A percentile compares a stretch with the other conserved stretches of the same genome.
These are phyloP conservation scores for Orientallactaga bullata DNA, from an alignment of 2,113 vertebrate genomes.

Conservation along the genomic window DNA sequence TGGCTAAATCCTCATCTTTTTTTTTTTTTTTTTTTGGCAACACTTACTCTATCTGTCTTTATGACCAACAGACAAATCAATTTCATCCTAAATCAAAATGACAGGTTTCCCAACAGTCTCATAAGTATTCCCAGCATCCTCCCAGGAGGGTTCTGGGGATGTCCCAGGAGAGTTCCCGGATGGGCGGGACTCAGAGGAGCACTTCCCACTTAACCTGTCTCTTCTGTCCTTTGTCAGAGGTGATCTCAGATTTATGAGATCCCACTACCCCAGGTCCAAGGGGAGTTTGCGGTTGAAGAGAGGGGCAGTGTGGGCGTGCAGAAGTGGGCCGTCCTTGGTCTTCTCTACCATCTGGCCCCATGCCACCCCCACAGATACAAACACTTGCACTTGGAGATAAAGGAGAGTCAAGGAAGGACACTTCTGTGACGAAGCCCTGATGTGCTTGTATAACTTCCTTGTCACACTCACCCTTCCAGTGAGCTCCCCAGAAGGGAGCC, in stretches of 20 bases:
- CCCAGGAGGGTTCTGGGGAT: not conserved
- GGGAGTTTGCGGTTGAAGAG: not conserved
- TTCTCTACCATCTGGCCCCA: not conserved
- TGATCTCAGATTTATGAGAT: not conserved
- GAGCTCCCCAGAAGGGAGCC: not conserved
- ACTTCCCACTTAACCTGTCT: not conserved
- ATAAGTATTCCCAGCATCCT: not conserved
- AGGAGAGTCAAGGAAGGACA: not conserved
- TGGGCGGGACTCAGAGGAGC: not conserved
- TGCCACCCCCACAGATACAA: not conserved
- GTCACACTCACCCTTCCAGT: not conserved
- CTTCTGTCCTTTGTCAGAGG: not conserved
- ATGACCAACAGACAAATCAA: conserved; percentile 64
- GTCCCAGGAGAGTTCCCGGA: not conserved
- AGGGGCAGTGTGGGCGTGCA: not conserved
- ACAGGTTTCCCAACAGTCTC: not conserved
- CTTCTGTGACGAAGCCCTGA: too few relatives aligned
- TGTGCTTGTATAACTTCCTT: not conserved
- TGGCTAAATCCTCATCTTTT: conserved; percentile 56
- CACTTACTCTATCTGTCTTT: conserved; percentile 54
- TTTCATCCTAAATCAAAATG: conserved; percentile 72
- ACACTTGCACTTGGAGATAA: not conserved
- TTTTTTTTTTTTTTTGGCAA: conserved; percentile 59
- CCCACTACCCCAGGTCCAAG: not conserved
- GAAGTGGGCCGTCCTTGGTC: not conserved